Evolutionary conservation across 2,888 invertebrate species (phyloP), one percentile per base, ranked within the genome.

Genomic region (Brachyptera risi): DNA sequence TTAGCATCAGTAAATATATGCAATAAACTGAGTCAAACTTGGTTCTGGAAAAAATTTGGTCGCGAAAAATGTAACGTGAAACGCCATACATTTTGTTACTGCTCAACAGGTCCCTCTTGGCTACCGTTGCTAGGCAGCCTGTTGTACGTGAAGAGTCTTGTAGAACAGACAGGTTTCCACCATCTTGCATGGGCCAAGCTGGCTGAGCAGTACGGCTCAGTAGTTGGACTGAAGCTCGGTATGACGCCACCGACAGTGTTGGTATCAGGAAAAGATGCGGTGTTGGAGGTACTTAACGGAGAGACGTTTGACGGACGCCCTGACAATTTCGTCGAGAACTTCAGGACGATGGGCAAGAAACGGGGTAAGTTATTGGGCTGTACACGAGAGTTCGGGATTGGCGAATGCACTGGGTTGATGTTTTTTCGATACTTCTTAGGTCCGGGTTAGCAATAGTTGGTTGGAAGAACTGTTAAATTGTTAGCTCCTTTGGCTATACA

Each of bases 141-240:
- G 37, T 17, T 56, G 4, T 23, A 58, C n/a, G 17, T 63, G 17
- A 24, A 47, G 42, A 24, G 17, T 15, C 54, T 61, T 15, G 42
- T 63, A 11, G 24, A 44, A 17, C 24, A 47, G 15, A 47, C 49
- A 13, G 87, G 87, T 0, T 86, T 85, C 71, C 77, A 92, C 1
- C 84, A 84, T 69, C 82, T 83, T 73, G 85, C 87, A 0, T 83
- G 85, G 1, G 81, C 84, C 60, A 78, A 80, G 69, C 76, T 92
- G 42, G 78, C 84, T 0, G 73, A 76, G 56, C 77, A 76, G 57
- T 86, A 88, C 68, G 80, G 78, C 66, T 83, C 80, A 60, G 75
- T 87, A 0, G 78, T 90, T 23, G 91, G 91, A 0, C 74, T 92
- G 0, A 86, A 86, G 72, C 85, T 92, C 24, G 92, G 92, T 1